These are phyloP conservation scores for Vombatus ursinus DNA, from an alignment of 2,113 vertebrate genomes.

Conservation along the genomic window DNA sequence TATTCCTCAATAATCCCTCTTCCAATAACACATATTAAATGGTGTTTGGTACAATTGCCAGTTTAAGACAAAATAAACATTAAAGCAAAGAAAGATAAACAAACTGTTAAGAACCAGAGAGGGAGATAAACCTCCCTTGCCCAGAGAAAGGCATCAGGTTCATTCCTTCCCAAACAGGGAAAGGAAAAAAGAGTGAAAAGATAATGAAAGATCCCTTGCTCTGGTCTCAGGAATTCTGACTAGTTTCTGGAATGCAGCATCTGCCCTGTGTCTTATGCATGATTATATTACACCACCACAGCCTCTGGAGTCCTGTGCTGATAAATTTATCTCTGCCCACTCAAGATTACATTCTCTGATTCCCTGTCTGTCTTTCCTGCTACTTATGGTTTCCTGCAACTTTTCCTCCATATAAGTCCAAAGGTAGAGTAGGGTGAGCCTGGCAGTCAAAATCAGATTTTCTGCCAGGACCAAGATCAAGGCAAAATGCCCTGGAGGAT, in stretches of 20 bases:
- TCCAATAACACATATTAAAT: not conserved
- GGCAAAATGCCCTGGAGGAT: not conserved
- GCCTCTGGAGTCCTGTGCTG: not conserved
- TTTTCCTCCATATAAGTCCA: not conserved
- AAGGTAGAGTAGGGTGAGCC: not conserved
- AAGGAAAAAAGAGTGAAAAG: not conserved
- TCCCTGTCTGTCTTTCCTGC: not conserved
- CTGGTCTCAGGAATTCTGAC: not conserved
- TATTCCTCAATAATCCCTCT: not conserved
- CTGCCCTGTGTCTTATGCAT: not conserved
- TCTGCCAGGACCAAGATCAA: not conserved
- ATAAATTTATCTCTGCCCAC: not conserved
- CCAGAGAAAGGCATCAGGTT: not conserved
- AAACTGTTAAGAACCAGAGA: not conserved
- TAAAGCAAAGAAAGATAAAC: not conserved
- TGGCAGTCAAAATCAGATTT: not conserved
- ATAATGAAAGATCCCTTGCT: not conserved
- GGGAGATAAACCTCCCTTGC: not conserved
- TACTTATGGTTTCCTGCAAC: not conserved
- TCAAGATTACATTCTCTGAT: not conserved
- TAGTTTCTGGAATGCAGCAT: not conserved
- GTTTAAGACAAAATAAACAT: not conserved
- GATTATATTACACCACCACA: not conserved
- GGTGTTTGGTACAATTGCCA: not conserved
- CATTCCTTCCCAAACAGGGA: not conserved